Evolutionary conservation across 2,797 vertebrate genomes (phyloP).

Genomic region (Cyclura pinguis): DNA sequence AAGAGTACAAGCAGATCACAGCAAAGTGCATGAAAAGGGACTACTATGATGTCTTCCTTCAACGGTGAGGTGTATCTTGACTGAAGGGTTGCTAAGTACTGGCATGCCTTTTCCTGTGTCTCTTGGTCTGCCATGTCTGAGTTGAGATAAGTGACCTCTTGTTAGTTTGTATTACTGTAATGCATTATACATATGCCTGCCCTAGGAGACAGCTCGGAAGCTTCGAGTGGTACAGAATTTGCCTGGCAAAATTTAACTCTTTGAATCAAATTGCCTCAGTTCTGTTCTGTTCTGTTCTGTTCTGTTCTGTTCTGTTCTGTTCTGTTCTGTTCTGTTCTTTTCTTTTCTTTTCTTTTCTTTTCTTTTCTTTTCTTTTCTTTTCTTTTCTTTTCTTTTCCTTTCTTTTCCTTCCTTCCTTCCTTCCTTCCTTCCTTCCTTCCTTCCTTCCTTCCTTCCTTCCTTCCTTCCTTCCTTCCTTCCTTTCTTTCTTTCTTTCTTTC

Average conservation of each 20-base stretch:
- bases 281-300: too few species aligned
- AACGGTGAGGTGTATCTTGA: slow-evolving; percentile 81
- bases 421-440: too few species aligned
- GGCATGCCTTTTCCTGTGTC: neutral
- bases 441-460: too few species aligned
- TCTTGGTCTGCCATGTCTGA: neutral
- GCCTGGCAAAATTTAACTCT: neutral
- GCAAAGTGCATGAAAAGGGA: slow-evolving; percentile 90
- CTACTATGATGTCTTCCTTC: slow-evolving; percentile 92
- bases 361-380: too few species aligned
- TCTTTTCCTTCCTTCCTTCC: too few species aligned
- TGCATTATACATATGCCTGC: neutral
- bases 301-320: too few species aligned
- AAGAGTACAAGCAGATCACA: slow-evolving; percentile 94
- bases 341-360: too few species aligned
- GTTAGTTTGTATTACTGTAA: neutral
- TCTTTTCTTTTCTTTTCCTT: too few species aligned
- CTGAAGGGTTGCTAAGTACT: neutral
- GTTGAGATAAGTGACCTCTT: neutral
- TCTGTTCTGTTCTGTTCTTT: too few species aligned
- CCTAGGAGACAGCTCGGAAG: neutral
- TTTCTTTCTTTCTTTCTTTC: too few species aligned
- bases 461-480: too few species aligned
- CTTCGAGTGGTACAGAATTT: neutral
- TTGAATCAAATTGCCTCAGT: neutral